These are phyloP conservation scores for Poeciliopsis gracilis DNA, from an alignment of 2,797 vertebrate species.

Conservation along the genomic window DNA sequence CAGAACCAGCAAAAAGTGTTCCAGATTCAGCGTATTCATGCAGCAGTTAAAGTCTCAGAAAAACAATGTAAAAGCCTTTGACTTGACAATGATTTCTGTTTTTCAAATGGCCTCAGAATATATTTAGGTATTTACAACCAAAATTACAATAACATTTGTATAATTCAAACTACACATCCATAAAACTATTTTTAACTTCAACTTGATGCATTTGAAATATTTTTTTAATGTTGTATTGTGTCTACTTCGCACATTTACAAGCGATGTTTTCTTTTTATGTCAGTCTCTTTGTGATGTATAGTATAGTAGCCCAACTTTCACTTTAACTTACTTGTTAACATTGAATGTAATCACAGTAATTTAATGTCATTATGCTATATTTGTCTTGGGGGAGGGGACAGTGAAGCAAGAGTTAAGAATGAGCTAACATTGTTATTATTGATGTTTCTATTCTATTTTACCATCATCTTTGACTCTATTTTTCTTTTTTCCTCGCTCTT, in stretches of 20 bases:
- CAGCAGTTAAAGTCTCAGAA: conserved; percentile 24
- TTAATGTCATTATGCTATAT: too few species aligned
- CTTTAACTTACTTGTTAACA: neutral
- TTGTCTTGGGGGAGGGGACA: too few species aligned
- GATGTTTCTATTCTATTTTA: neutral
- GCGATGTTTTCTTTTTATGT: neutral
- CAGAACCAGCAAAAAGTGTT: conserved; percentile 17
- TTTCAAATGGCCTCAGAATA: conserved; percentile 43
- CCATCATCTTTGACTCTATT: neutral
- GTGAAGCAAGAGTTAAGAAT: neutral
- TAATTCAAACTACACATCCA: neutral
- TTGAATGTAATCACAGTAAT: neutral
- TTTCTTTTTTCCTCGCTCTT: neutral
- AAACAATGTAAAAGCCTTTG: conserved; percentile 36
- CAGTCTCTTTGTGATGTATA: neutral
- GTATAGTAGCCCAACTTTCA: neutral
- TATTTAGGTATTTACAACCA: neutral
- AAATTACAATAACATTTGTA: neutral
- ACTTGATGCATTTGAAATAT: neutral
- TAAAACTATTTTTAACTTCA: neutral
- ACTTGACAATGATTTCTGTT: conserved; percentile 22
- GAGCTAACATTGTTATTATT: neutral
- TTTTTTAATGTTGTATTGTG: neutral
- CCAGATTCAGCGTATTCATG: neutral
- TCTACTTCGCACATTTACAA: neutral